Evolutionary conservation across 1,140 invertebrate species (phyloP).

Genomic region (Zaprionus ghesquierei): DNA sequence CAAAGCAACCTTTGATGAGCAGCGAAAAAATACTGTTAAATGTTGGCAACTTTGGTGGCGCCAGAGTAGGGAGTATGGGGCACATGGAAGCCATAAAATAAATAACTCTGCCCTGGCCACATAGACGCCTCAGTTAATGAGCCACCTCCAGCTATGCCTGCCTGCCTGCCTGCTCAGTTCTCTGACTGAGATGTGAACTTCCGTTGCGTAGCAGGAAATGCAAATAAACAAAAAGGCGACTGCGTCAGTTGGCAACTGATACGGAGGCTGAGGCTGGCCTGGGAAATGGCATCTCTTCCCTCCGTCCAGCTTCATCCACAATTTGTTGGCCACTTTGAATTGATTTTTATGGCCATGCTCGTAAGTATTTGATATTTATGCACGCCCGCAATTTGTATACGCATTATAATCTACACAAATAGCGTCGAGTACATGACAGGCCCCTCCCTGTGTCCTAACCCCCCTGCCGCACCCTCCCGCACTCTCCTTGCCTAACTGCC

Average conservation of each 20-base stretch:
- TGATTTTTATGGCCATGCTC: conserved; percentile 73
- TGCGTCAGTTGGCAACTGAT: conserved; percentile 16
- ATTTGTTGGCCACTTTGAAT: conserved; percentile 57
- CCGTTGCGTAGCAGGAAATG: conserved; percentile 71
- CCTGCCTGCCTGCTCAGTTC: not conserved
- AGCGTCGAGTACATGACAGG: conserved; percentile 39
- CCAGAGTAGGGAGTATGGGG: not conserved
- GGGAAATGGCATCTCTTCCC: not conserved
- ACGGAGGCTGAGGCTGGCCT: not conserved
- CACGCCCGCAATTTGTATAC: conserved; percentile 52
- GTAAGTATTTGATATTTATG: conserved; percentile 79
- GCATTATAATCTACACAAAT: conserved; percentile 50
- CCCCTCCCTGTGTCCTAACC: not conserved
- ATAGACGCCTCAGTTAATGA: conserved; percentile 28
- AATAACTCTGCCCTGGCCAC: conserved; percentile 31
- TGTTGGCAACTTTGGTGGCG: not conserved
- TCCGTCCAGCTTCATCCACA: conserved; percentile 5
- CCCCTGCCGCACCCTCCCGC: not conserved
- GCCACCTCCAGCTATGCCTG: not conserved
- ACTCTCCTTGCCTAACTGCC: not conserved
- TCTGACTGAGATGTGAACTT: conserved; percentile 62
- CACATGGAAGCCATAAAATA: conserved; percentile 38
- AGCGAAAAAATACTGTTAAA: conserved; percentile 6
- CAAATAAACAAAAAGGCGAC: conserved; percentile 67
- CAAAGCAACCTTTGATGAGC: conserved; percentile 29